These are phyloP conservation scores for Myotis davidii DNA, from an alignment of 2,113 vertebrate species.

Conservation along the genomic window DNA sequence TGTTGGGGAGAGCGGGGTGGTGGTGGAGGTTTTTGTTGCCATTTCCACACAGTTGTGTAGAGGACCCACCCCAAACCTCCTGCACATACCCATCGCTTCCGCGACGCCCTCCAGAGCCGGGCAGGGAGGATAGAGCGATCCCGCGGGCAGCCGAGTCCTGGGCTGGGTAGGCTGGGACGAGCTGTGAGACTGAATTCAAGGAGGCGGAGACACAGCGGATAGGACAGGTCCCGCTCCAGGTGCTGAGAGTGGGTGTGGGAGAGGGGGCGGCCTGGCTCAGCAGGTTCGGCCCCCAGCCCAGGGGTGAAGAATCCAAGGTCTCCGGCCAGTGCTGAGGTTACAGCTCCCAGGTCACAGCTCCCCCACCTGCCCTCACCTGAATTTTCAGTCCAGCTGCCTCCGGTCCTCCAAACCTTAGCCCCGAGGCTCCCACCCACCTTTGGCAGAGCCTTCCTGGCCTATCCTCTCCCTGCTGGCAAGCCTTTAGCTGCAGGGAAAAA, in stretches of 20 bases:
- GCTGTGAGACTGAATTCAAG: not conserved
- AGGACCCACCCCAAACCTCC: not conserved
- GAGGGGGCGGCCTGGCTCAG: not conserved
- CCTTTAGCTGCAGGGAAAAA: slow-evolving; percentile 41
- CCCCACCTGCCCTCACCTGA: not conserved
- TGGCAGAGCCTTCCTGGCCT: not conserved
- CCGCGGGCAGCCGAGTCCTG: not conserved
- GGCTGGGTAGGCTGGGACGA: not conserved
- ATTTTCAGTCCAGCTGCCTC: not conserved
- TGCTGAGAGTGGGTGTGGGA: slow-evolving; percentile 42
- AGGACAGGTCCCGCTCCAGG: slow-evolving; percentile 54
- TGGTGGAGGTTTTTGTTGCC: not conserved
- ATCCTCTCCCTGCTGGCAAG: not conserved
- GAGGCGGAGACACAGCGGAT: slow-evolving; percentile 56
- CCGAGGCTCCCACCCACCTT: not conserved
- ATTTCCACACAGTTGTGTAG: not conserved
- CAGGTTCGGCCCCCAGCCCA: not conserved
- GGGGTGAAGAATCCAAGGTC: not conserved
- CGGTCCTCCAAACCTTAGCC: not conserved
- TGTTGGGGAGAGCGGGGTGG: accelerated
- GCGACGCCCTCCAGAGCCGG: not conserved
- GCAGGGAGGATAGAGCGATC: not conserved
- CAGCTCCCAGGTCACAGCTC: not conserved
- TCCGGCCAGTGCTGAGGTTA: not conserved
- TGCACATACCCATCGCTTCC: slow-evolving; percentile 73